Evolutionary conservation across 2,888 invertebrate genomes (phyloP), one percentile per base, ranked within the genome.

Genomic region (Eilema caniola): DNA sequence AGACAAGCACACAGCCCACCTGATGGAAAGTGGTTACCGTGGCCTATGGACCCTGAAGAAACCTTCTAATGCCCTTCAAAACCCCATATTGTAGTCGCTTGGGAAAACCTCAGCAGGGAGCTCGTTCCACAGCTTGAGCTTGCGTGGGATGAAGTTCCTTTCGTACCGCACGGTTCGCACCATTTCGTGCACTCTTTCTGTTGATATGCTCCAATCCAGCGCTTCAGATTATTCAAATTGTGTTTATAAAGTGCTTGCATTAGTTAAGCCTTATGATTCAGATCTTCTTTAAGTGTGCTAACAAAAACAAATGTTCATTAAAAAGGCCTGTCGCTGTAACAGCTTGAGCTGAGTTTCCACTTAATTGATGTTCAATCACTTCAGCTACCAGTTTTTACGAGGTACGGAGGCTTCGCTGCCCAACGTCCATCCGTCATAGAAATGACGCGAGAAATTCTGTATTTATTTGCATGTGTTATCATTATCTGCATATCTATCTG

Each of bases 291-390:
- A 47, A 47, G 47, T 47, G 24, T 14, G 20, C 10, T 12, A 24
- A 62, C 20, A 67, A 67, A 23, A 33, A 37, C 53, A 56, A 37
- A 62, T 33, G 37, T 20, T 47, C 31, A 60, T 47, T 12, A 28
- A 60, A 69, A 68, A 70, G 60, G 47, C 47, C 47, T 28, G n/a
- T 28, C 62, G 66, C 60, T 69, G 53, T 72, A 66, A 69, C 23
- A 66, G 68, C 73, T 73, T 64, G 41, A 59, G 66, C 69, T 68
- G 62, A 69, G 74, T 79, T 84, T 86, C 85, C 86, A 80, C 84
- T 67, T 83, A 81, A 84, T 82, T 67, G 71, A 72, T 70, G 68
- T 69, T 78, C 79, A 74, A 83, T 84, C 79, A 79, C 61, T 68
- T 76, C 71, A 65, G 72, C 62, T 82, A 81, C 76, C 82, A 73